Percentiles rank a stretch among this genome's conserved stretches.
Conservation (phyloP, 2,113 vertebrate species). For the Penelope pileata region DNA sequence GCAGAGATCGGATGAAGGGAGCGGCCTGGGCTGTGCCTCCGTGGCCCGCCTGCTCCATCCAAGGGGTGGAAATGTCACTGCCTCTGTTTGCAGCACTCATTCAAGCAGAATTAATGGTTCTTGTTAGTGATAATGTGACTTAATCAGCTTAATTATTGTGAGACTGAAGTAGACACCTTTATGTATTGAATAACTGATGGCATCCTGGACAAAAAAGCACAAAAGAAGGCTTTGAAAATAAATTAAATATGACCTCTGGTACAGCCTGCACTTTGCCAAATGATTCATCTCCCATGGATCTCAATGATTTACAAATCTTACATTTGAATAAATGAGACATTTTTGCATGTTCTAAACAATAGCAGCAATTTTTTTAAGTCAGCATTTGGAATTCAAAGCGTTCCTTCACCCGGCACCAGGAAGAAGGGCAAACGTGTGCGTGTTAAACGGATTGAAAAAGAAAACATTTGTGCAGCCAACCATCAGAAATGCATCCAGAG, state of each 20-base stretch:
- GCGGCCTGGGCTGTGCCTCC: constrained; percentile 14
- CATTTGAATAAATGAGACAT: constrained; percentile 59
- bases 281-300: constrained; percentile 52
- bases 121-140: constrained; percentile 73
- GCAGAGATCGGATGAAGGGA: constrained; percentile 22
- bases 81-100: constrained; percentile 5
- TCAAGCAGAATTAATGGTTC: constrained; percentile 62
- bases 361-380: constrained; percentile 17
- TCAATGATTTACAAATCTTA: constrained; percentile 49
- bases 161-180: constrained; percentile 69
- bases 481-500: constrained; percentile 53
- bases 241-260: constrained; percentile 69
- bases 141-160: constrained; percentile 72
- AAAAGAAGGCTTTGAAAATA: constrained; percentile 52
- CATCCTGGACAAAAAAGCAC: constrained; percentile 52
- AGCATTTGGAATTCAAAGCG: constrained; percentile 7
- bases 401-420: neutral
- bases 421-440: constrained; percentile 60
- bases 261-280: constrained; percentile 61
- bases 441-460: constrained; percentile 70
- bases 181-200: constrained; percentile 70
- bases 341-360: constrained; percentile 66
- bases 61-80: constrained; percentile 65
- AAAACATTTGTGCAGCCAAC: constrained; percentile 62
- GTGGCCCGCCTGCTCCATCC: neutral